These are phyloP conservation scores for Sebastes diaconus DNA, from an alignment of 2,797 vertebrate species.

Conservation along the genomic window DNA sequence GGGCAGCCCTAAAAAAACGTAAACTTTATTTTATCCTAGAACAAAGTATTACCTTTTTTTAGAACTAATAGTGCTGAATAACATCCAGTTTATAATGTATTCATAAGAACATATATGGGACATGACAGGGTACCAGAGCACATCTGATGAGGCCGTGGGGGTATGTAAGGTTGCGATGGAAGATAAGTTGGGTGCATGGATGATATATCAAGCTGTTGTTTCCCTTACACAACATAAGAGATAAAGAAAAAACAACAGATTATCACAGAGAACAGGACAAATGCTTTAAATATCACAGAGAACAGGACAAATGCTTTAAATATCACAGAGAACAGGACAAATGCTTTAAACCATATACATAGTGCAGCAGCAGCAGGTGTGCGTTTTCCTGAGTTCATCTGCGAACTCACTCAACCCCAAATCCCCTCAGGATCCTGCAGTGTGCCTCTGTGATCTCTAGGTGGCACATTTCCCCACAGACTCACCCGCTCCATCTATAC, in stretches of 20 bases:
- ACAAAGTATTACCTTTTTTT: neutral
- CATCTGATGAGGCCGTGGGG: neutral
- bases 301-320: slow-evolving; percentile 30
- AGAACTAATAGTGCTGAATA: neutral
- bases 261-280: slow-evolving; percentile 33
- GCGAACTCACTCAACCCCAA: slow-evolving; percentile 73
- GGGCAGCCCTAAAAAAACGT: too few species aligned
- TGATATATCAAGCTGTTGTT: neutral
- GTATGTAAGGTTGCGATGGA: neutral
- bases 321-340: slow-evolving; percentile 19
- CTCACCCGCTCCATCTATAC: slow-evolving; percentile 4
- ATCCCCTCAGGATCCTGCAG: slow-evolving; percentile 61
- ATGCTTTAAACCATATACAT: slow-evolving; percentile 37
- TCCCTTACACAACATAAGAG: slow-evolving; percentile 27
- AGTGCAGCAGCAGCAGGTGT: slow-evolving; percentile 44
- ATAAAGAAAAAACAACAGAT: slow-evolving; percentile 11
- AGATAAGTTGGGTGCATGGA: neutral
- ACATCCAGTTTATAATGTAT: neutral
- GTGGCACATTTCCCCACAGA: slow-evolving; percentile 61
- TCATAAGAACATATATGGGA: neutral
- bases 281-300: slow-evolving; percentile 22
- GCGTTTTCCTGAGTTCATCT: slow-evolving; percentile 45
- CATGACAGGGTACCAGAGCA: neutral
- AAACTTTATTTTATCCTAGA: too few species aligned
- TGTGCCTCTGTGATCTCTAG: slow-evolving; percentile 57